A percentile compares a stretch with the other conserved stretches of the same genome.
These are phyloP conservation scores for Schizopygopsis malacanthus DNA, from an alignment of 2,797 vertebrate genomes.

Conservation along the genomic window DNA sequence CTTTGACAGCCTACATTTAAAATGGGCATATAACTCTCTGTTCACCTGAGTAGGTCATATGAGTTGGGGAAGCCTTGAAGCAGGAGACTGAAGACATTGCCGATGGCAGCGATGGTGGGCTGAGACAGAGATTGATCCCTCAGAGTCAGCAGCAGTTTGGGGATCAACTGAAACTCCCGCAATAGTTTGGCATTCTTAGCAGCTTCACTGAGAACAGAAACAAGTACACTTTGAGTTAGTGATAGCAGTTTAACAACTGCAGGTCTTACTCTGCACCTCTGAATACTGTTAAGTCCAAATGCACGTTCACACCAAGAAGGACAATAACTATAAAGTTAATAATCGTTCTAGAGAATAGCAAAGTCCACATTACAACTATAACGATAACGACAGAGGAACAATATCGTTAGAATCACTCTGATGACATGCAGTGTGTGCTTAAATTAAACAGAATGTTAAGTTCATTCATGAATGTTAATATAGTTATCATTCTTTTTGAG, in stretches of 20 bases:
- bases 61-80: slow-evolving; percentile 95
- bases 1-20: not conserved
- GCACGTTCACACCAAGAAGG: not conserved
- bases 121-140: slow-evolving; percentile 93
- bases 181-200: slow-evolving; percentile 95
- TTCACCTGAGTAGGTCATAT: slow-evolving; percentile 92
- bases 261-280: not conserved
- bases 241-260: not conserved
- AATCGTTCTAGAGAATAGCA: not conserved
- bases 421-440: not conserved
- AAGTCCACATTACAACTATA: not conserved
- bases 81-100: slow-evolving; percentile 93
- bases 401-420: not conserved
- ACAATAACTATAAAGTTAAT: not conserved
- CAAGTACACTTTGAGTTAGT: not conserved
- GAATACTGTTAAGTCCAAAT: not conserved
- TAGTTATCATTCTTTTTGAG: not conserved
- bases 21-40: not conserved
- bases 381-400: not conserved
- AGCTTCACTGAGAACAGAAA: slow-evolving; percentile 84
- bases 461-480: not conserved
- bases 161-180: slow-evolving; percentile 95
- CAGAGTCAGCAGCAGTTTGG: slow-evolving; percentile 91
- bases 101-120: slow-evolving; percentile 92
- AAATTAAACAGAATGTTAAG: not conserved